Evolutionary conservation across 1,140 invertebrate species (phyloP), one percentile per base, ranked within the genome.

Genomic region (Bombyx mori): DNA sequence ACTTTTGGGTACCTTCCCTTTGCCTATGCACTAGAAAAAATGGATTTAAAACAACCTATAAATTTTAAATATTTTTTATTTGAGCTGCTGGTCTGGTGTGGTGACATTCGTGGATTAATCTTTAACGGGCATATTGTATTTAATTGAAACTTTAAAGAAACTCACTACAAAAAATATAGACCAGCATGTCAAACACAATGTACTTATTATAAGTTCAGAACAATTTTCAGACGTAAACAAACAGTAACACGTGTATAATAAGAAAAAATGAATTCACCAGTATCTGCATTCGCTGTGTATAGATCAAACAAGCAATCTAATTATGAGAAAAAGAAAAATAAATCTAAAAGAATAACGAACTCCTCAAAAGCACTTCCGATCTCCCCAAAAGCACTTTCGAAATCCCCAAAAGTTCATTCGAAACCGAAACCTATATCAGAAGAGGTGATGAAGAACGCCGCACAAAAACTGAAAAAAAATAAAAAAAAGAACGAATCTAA

Each of bases 231-330:
- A 2, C 26, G 9, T 26, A 42, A 52, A 8, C n/a, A 42, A 52
- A 52, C 7, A 42, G 26, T 42, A 8, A 42, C 8, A 42, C 10
- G 26, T 42, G 26, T 52, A n/a, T 42, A 18, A 18, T 22, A 10
- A 9, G 12, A n/a, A 58, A 69, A 58, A 22, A 82, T 83, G 82
- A 75, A 86, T 52, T 50, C 69, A 26, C 70, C 70, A 7, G 69
- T 85, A 8, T 86, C 83, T 6, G 83, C 83, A 44, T 86, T 83
- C 64, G 73, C 80, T 42, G 63, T 83, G 26, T 86, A 86, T 59
- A 83, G 69, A 46, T 57, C 57, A 12, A 77, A 75, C 54, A 81
- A 75, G 60, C 69, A 70, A 53, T 26, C 69, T 43, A 64, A 69
- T 44, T 53, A 67, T 51, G 60, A 57, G 57, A 70, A 68, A 6